Percentiles rank a stretch among this genome's conserved stretches.
Evolutionary conservation across 2,797 vertebrate species (phyloP).

Genomic region (Scarus forsteni): DNA sequence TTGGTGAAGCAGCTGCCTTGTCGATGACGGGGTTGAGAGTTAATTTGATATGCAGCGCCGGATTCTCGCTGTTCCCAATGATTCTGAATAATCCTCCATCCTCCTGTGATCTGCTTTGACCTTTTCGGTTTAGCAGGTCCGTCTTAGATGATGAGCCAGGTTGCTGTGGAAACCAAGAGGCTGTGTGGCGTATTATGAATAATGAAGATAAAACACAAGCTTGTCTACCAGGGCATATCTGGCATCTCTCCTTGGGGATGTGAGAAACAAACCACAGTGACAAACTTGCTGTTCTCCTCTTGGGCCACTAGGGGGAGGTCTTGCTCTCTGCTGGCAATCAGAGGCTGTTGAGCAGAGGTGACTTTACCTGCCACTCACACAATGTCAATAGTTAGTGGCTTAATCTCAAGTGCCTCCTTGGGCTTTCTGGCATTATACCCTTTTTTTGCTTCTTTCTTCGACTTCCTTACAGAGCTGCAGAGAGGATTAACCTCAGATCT

Average conservation of each 20-base stretch:
- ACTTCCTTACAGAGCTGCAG: conserved; percentile 40
- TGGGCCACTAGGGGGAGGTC: conserved; percentile 67
- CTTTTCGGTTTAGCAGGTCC: conserved; percentile 34
- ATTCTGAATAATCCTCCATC: conserved; percentile 46
- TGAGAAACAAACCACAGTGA: background rate
- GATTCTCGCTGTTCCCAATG: conserved; percentile 28
- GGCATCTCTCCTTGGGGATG: conserved; percentile 1
- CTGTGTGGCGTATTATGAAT: conserved; percentile 22
- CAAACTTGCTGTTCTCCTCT: rapidly evolving
- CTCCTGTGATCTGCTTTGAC: conserved; percentile 39
- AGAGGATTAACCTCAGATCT: conserved; percentile 66
- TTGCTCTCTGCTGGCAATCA: conserved; percentile 53
- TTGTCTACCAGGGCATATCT: conserved; percentile 1
- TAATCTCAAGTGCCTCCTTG: conserved; percentile 61
- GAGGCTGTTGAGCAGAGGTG: conserved; percentile 45
- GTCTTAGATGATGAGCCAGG: background rate
- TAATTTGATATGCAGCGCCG: conserved; percentile 28
- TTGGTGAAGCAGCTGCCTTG: background rate
- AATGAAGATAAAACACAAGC: conserved; percentile 33
- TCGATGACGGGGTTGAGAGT: conserved; percentile 1
- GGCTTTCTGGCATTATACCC: conserved; percentile 57
- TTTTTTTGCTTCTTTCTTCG: conserved; percentile 6
- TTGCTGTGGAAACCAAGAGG: conserved; percentile 45
- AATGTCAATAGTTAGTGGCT: conserved; percentile 66
- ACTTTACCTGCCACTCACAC: conserved; percentile 75